Base-by-base conservation (phyloP, 2,113 vertebrate genomes). In the Oryzias melastigma region DNA sequence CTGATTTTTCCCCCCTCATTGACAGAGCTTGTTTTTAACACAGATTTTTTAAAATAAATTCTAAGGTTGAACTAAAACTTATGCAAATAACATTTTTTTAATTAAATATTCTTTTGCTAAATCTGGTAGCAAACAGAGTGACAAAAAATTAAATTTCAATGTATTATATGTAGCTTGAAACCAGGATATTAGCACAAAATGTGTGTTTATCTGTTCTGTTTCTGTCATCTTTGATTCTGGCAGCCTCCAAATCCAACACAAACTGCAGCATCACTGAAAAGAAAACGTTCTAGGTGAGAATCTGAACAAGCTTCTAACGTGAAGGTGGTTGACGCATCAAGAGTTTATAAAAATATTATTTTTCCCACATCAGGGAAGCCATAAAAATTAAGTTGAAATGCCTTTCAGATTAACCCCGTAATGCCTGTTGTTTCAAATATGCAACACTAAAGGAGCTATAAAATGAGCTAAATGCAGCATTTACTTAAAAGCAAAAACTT, bases 241-340 rank as follows among this genome's bases (percentile, higher is more conserved):
- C 64, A 66, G 66, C 50, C 6, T 14, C 66, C 15, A 41, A 15
- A 50, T 73, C 68, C 27, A 56, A 68, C 71, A 69, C 75, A 80
- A 71, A 80, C 68, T 77, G 80, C 75, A 71, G 71, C 70, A 71
- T 81, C 68, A 84, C 76, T 79, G 69, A 5, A 64, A 82, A 78
- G 46, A 80, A 84, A 76, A 67, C 62, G 41, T 70, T 82, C 71
- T 69, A 46, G 58, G 65, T 20, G 20, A 60, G 43, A 48, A 29
- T 43, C 44, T 52, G 46, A 65, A 43, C 51, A 19, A 53, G 46
- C 35, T 60, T 25, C 81, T 77, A 77, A 77, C 74, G 73, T 82
- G 46, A 35, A 71, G 69, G 54, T 65, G 68, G 46, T 47, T 65
- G 65, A 68, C 60, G 62, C 75, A 77, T 78, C 78, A 76, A 73